phyloP scores from a whole-genome alignment of 2,113 vertebrate genomes.

The Montifringilla adamsi region DNA sequence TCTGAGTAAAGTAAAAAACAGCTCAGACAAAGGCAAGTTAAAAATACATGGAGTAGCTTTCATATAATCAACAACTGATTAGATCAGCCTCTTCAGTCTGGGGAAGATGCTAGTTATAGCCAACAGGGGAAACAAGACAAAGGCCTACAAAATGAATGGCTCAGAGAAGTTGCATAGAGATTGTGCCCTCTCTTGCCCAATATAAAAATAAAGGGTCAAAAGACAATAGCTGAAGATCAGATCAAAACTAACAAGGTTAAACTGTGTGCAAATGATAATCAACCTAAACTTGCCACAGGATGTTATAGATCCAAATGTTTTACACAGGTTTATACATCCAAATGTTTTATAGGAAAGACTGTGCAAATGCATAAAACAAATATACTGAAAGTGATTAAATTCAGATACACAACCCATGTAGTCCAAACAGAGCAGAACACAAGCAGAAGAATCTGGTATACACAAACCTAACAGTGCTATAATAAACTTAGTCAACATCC shows the following conservation, averaged over 20 bases:
- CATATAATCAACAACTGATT: background rate
- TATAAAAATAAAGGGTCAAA: background rate
- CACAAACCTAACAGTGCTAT: background rate
- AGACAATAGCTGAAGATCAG: background rate
- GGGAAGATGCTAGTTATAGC: background rate
- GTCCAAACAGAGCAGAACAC: background rate
- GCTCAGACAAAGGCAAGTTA: background rate
- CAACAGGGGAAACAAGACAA: background rate
- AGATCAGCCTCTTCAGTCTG: background rate
- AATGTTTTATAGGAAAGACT: background rate
- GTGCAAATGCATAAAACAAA: background rate
- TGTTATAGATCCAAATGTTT: background rate
- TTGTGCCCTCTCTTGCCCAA: background rate
- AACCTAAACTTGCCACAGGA: background rate
- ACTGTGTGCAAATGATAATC: background rate
- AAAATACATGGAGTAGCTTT: background rate
- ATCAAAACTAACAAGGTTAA: background rate
- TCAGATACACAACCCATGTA: background rate
- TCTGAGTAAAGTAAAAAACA: background rate
- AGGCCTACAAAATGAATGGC: background rate
- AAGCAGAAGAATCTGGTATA: background rate
- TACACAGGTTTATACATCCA: background rate
- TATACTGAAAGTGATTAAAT: background rate
- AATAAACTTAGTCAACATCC: background rate
- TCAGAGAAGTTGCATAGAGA: background rate